A percentile compares a stretch with the other conserved stretches of the same genome.
Evolutionary conservation across 2,113 vertebrate species (phyloP).

Genomic region (Cheirogaleus medius): DNA sequence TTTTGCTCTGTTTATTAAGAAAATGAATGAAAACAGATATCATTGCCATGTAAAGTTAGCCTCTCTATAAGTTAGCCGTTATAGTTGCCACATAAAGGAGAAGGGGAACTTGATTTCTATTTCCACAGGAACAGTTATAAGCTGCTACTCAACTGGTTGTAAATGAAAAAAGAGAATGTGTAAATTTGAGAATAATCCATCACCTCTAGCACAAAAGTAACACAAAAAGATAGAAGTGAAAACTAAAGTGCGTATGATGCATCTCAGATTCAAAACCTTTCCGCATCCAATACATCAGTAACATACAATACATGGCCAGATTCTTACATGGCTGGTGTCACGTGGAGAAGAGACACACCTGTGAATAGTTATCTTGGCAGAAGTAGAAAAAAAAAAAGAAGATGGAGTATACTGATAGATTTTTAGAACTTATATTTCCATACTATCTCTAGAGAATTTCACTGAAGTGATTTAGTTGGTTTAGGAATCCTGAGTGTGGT

Average conservation of each 20-base stretch:
- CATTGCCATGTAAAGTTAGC: neutral
- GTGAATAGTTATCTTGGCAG: neutral
- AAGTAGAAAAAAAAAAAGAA: neutral
- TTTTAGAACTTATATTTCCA: neutral
- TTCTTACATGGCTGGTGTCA: neutral
- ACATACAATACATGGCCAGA: neutral
- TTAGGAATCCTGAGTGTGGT: neutral
- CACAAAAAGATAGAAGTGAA: neutral
- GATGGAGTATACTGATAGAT: neutral
- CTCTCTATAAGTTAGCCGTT: neutral
- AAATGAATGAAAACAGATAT: neutral
- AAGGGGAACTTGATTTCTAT: neutral
- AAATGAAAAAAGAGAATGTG: neutral
- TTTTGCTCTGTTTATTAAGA: slow-evolving; percentile 12
- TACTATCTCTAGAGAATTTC: neutral
- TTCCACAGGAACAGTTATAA: neutral
- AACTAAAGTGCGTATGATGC: neutral
- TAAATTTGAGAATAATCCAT: neutral
- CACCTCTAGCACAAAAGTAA: neutral
- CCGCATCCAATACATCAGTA: neutral
- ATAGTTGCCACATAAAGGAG: neutral
- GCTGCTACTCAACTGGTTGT: neutral
- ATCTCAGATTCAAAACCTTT: neutral
- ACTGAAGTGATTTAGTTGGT: neutral
- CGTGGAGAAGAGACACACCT: neutral